Conservation (phyloP, 2,113 vertebrate genomes). For the Podarcis raffonei region DNA sequence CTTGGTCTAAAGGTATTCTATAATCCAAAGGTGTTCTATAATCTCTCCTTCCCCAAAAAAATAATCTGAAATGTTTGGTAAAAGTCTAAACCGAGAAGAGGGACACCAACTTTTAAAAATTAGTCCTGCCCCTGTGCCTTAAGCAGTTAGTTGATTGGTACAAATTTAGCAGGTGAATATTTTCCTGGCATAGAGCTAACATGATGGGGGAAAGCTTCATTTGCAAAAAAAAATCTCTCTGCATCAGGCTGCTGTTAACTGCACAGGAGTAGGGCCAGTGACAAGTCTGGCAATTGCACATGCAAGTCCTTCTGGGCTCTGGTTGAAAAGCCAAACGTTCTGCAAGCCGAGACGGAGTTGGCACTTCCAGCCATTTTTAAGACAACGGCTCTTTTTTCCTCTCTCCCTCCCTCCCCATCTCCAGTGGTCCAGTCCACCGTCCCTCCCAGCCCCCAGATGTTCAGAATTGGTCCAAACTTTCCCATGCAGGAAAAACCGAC, state of each 20-base stretch:
- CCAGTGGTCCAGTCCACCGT: background rate
- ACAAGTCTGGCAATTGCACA: background rate
- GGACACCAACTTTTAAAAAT: background rate
- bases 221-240: background rate
- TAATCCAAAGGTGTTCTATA: background rate
- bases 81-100: too few relatives aligned
- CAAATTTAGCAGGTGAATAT: background rate
- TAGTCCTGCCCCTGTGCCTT: background rate
- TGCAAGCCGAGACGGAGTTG: background rate
- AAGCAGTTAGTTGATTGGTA: too few relatives aligned
- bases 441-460: background rate
- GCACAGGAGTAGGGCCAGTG: background rate
- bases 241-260: background rate
- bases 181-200: background rate
- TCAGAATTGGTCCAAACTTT: slow-evolving; percentile 5
- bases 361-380: background rate
- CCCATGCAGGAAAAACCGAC: slow-evolving; percentile 19
- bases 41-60: background rate
- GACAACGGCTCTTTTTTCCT: background rate
- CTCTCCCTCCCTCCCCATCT: background rate
- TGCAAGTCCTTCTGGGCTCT: background rate
- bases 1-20: background rate
- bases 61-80: background rate
- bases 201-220: background rate
- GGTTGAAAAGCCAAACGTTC: background rate